These are phyloP conservation scores for Mesembrinibis cayennensis DNA, from an alignment of 2,113 vertebrate genomes.

Conservation along the genomic window DNA sequence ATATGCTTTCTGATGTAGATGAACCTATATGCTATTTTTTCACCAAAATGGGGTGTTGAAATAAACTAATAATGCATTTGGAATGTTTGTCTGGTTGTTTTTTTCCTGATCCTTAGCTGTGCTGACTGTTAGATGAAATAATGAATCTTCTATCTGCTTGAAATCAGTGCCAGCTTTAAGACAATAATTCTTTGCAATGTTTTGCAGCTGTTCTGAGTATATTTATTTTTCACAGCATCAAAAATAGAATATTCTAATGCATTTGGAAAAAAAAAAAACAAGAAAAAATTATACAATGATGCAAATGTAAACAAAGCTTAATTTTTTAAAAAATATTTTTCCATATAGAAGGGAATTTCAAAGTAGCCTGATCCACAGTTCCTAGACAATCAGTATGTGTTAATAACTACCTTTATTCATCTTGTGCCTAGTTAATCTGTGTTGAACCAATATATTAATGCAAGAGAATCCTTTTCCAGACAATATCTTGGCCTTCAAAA, in stretches of 20 bases:
- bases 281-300: not conserved
- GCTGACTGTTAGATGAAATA: not conserved
- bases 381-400: not conserved
- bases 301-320: not conserved
- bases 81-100: not conserved
- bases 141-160: not conserved
- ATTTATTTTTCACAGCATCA: not conserved
- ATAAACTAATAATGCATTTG: not conserved
- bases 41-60: not conserved
- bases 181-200: not conserved
- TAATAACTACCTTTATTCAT: not conserved
- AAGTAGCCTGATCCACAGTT: not conserved
- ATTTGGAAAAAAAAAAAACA: not conserved
- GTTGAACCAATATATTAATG: not conserved
- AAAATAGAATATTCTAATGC: not conserved
- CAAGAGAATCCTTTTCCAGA: not conserved
- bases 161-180: slow-evolving; percentile 4
- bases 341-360: not conserved
- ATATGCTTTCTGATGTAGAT: not conserved
- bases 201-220: not conserved
- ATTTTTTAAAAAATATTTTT: not conserved
- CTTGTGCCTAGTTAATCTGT: not conserved
- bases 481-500: not conserved
- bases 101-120: not conserved
- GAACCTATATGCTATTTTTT: not conserved